Conservation (phyloP, 2,888 invertebrate species). For the Monopis laevigella region DNA sequence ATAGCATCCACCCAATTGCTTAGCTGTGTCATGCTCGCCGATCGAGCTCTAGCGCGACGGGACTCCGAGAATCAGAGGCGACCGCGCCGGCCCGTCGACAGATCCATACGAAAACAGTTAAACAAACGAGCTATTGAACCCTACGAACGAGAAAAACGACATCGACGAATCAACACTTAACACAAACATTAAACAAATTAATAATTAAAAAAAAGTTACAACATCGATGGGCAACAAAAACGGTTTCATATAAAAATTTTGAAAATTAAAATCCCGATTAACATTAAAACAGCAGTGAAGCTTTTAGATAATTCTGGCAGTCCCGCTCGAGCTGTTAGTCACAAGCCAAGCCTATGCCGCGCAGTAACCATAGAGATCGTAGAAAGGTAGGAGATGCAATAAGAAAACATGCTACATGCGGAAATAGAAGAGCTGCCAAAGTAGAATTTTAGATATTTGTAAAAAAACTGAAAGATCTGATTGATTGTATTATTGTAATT, state of each 20-base stretch:
- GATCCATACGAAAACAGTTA: slow-evolving; percentile 27
- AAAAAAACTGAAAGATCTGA: slow-evolving; percentile 23
- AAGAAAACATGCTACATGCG: slow-evolving; percentile 58
- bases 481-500: slow-evolving; percentile 35
- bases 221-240: slow-evolving; percentile 54
- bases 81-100: slow-evolving; percentile 48
- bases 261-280: slow-evolving; percentile 30
- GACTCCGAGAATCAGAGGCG: slow-evolving; percentile 44
- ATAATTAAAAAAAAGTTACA: slow-evolving; percentile 45
- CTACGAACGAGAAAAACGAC: slow-evolving; percentile 9
- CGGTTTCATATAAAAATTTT: slow-evolving; percentile 18
- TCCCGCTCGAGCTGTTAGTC: slow-evolving; percentile 49
- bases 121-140: slow-evolving; percentile 20
- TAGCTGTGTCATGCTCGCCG: slow-evolving; percentile 43
- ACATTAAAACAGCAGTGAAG: slow-evolving; percentile 38
- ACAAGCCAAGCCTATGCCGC: slow-evolving; percentile 65
- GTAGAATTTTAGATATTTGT: slow-evolving; percentile 31
- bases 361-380: slow-evolving; percentile 69
- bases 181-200: slow-evolving; percentile 15
- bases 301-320: slow-evolving; percentile 34
- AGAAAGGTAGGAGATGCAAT: slow-evolving; percentile 54
- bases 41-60: slow-evolving; percentile 52
- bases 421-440: slow-evolving; percentile 25
- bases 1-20: slow-evolving; percentile 62
- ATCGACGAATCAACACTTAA: slow-evolving; percentile 9